These are phyloP conservation scores for Lepidotrigona ventralis DNA, from an alignment of 1,140 invertebrate species.

Conservation along the genomic window DNA sequence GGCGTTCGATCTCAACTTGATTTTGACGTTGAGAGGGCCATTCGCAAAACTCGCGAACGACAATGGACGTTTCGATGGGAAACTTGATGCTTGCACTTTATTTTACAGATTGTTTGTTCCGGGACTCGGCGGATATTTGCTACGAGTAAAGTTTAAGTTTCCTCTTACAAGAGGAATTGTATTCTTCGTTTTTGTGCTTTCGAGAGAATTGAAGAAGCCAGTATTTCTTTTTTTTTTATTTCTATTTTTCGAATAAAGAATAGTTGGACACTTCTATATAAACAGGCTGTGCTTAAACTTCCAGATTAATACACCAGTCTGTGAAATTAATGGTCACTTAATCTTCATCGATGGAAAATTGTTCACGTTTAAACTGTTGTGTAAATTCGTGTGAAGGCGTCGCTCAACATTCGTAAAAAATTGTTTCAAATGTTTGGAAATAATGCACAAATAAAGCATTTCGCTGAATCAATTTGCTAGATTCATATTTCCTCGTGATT, in stretches of 20 bases:
- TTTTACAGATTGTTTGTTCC: background rate
- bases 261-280: too few relatives aligned
- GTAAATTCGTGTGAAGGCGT: too few relatives aligned
- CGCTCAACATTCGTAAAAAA: too few relatives aligned
- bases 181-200: background rate
- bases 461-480: background rate
- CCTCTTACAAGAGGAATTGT: background rate
- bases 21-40: too few relatives aligned
- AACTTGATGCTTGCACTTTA: background rate
- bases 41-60: background rate
- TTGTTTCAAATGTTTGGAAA: too few relatives aligned
- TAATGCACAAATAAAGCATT: background rate
- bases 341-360: too few relatives aligned
- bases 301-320: too few relatives aligned
- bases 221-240: too few relatives aligned
- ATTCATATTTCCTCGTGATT: constrained; percentile 6
- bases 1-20: background rate
- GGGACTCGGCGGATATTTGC: background rate
- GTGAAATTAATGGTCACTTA: too few relatives aligned
- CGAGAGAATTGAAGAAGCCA: background rate
- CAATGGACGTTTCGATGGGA: background rate
- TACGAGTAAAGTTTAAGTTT: background rate
- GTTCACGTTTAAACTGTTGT: too few relatives aligned
- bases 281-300: too few relatives aligned
- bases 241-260: too few relatives aligned